Conservation (phyloP, 2,113 vertebrate species). For the Nothoprocta pentlandii region DNA sequence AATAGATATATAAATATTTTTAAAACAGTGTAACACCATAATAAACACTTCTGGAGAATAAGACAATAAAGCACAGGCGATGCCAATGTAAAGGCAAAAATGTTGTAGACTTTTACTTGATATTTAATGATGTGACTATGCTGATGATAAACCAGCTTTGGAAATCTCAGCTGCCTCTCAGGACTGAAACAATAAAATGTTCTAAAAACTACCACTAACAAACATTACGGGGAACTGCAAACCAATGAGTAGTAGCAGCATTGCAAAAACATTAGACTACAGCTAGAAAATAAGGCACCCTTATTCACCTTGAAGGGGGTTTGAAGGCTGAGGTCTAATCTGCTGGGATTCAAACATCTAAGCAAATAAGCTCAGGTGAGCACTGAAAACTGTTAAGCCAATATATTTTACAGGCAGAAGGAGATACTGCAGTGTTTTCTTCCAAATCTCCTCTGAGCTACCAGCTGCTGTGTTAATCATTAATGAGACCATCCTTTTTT, state of each 20-base stretch:
- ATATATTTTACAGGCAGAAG: not conserved
- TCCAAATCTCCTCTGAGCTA: conserved; percentile 13
- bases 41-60: not conserved
- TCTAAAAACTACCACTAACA: not conserved
- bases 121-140: not conserved
- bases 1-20: not conserved
- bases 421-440: conserved; percentile 15
- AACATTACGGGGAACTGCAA: not conserved
- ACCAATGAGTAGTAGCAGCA: not conserved
- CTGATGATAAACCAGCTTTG: not conserved
- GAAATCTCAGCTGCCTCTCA: not conserved
- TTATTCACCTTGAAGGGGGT: not conserved
- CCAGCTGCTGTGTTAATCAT: conserved; percentile 57
- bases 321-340: not conserved
- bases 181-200: not conserved
- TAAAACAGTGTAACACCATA: not conserved
- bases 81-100: not conserved
- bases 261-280: not conserved
- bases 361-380: not conserved
- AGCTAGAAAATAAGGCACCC: not conserved
- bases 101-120: not conserved
- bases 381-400: not conserved
- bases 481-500: conserved; percentile 53
- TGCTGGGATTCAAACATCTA: not conserved
- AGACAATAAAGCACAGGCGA: not conserved